Base-by-base conservation (phyloP, 2,888 invertebrate species). In the Pristionchus maxplancki region DNA sequence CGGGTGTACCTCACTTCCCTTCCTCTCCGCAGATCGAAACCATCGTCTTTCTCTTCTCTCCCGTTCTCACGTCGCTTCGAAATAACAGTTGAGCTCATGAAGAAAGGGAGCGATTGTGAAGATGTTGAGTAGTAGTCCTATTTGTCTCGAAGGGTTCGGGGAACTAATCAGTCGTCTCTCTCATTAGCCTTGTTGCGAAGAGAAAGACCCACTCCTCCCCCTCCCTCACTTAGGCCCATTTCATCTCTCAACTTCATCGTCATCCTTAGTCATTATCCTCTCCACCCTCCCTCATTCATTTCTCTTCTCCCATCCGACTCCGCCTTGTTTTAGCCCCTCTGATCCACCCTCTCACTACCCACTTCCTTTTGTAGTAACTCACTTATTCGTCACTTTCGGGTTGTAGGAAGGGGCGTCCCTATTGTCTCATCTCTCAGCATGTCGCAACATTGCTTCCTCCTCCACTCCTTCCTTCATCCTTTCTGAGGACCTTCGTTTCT, bases 341-440 rank as follows among this genome's bases (percentile, higher is more conserved):
- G 53, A 83, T 83, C 82, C 82, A 53, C 50, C 78, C 53, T 83
- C 82, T 34, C 82, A 83, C 44, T 81, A 44, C 37, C 82, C 53
- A 83, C 53, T 53, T 83, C 53, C 24, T 53, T 31, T n/a, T 83
- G 53, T 53, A 34, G 53, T 53, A 50, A 83, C 50, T 83, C n/a
- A 34, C 24, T 83, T 83, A 50, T 28, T 83, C 82, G 50, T 81
- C 81, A 83, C 28, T 53, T n/a, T 53, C 82, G 82, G 82, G 78
- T 34, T n/a, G 78, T 6, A 5, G 44, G 37, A 31, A 81, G 81
- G 81, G 13, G 48, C 48, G 48, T n/a, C 81, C 15, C 81, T 48
- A 40, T 50, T 48, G 40, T 81, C 50, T 81, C 28, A 24, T 8
- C n/a, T 24, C 24, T 37, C 40, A 37, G 20, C 37, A 17, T 28